These are phyloP conservation scores for Nysson spinosus DNA, from an alignment of 2,888 invertebrate genomes.

Conservation along the genomic window DNA sequence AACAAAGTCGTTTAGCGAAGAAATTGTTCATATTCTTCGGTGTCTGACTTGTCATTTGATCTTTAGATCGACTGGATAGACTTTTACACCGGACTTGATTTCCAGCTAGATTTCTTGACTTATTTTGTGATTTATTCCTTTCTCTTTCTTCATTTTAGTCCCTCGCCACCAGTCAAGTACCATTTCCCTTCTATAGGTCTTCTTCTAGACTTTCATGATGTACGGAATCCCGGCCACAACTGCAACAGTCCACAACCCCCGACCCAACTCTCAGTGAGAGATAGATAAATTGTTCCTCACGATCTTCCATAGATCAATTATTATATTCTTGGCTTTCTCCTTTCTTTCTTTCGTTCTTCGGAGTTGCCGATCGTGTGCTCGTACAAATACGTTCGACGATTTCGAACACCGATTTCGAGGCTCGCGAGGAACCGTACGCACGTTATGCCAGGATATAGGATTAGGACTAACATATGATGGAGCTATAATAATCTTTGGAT, in stretches of 20 bases:
- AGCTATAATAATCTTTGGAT: conserved; percentile 14
- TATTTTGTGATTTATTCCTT: background rate
- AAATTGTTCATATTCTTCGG: conserved; percentile 12
- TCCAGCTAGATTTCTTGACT: background rate
- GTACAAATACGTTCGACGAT: background rate
- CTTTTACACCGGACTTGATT: background rate
- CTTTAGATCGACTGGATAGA: conserved; percentile 17
- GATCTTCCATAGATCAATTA: conserved; percentile 20
- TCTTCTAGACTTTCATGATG: conserved; percentile 75
- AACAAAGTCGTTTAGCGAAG: conserved; percentile 29
- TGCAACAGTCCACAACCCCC: conserved; percentile 70
- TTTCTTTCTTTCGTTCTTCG: background rate
- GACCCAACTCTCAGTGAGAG: conserved; percentile 58
- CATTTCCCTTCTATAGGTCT: conserved; percentile 14
- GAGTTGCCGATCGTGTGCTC: background rate
- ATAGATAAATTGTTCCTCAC: conserved; percentile 41
- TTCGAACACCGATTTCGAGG: conserved; percentile 33
- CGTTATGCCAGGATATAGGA: conserved; percentile 16
- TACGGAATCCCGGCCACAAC: conserved; percentile 76
- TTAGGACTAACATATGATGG: conserved; percentile 13
- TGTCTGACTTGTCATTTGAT: background rate
- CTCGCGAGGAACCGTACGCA: conserved; percentile 29
- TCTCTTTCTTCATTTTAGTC: conserved; percentile 24
- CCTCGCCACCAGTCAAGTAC: conserved; percentile 23
- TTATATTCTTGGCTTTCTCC: conserved; percentile 23